Base-by-base conservation (phyloP, 2,888 invertebrate species). In the Tachystola acroxantha region DNA sequence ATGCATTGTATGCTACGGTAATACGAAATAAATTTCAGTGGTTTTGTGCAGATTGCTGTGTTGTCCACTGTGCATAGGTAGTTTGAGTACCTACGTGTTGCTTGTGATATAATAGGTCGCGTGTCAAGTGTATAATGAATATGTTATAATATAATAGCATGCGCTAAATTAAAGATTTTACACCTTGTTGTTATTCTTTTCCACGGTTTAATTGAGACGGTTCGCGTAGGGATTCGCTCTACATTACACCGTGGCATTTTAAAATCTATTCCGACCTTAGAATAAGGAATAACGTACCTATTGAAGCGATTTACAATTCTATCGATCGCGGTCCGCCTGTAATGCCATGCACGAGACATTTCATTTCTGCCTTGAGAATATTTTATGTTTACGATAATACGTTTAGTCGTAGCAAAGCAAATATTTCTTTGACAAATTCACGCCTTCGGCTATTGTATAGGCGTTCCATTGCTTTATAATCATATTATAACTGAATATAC, bases 241-340 rank as follows among this genome's bases (percentile, higher is more conserved):
- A 27, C 10, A 27, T 19, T 32, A 11, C 20, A 7, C 10, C 6
- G 44, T 45, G 44, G 34, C 47, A 43, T 48, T 50, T 32, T n/a
- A 24, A 48, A 47, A 44, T 45, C 37, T 43, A 38, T 50, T 50
- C 29, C 39, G 39, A 48, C 40, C 42, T 26, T 39, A 35, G 36
- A 42, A 37, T 37, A 46, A 37, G 36, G n/a, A 34, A 12, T 28
- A 10, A 63, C 3, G 24, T 24, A 20, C 9, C 70, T 71, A 75
- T 70, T 63, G 54, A 66, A 59, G 51, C 54, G 47, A 76, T 80
- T 78, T 80, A 74, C 71, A 80, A 82, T 78, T 81, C 76, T 74
- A 79, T 78, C 66, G 72, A 75, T 67, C 67, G 64, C 34, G 47
- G 58, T 53, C 56, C 54, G 59, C 47, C 55, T 51, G 63, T 72